phyloP scores from a whole-genome alignment of 2,797 vertebrate genomes.

The Molossus molossus region DNA sequence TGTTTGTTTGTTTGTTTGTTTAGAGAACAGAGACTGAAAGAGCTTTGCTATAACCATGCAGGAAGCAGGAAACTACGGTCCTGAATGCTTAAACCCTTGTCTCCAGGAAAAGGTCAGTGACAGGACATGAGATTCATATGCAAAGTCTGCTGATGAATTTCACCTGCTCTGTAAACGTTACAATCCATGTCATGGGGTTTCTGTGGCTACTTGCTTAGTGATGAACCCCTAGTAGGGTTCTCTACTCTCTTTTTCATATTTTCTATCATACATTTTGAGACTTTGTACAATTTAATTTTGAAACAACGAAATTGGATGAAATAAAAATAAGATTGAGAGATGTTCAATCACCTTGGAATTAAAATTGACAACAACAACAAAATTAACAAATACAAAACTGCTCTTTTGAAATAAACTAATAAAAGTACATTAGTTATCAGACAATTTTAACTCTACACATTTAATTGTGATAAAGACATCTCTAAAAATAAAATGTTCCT shows the following conservation, averaged over 20 bases:
- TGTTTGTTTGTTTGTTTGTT: not conserved
- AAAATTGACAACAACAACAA: not conserved
- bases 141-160: constrained; percentile 54
- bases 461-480: not conserved
- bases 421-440: not conserved
- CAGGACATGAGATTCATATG: not conserved
- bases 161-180: constrained; percentile 68
- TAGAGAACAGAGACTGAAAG: not conserved
- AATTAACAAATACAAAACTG: not conserved
- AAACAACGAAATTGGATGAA: constrained; percentile 1
- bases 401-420: not conserved
- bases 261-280: constrained; percentile 45
- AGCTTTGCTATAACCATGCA: not conserved
- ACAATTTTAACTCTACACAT: not conserved
- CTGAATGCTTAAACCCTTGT: not conserved
- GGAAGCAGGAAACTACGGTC: not conserved
- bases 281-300: constrained; percentile 52
- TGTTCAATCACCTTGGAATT: constrained; percentile 8
- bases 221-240: not conserved
- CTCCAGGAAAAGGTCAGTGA: not conserved
- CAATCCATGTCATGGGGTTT: constrained; percentile 14
- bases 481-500: not conserved
- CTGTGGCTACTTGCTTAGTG: not conserved
- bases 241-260: not conserved
- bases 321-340: constrained; percentile 21